phyloP scores from a whole-genome alignment of 37 sponge, comb jelly and placozoan species.

The Halisarca cf. caerulea region DNA sequence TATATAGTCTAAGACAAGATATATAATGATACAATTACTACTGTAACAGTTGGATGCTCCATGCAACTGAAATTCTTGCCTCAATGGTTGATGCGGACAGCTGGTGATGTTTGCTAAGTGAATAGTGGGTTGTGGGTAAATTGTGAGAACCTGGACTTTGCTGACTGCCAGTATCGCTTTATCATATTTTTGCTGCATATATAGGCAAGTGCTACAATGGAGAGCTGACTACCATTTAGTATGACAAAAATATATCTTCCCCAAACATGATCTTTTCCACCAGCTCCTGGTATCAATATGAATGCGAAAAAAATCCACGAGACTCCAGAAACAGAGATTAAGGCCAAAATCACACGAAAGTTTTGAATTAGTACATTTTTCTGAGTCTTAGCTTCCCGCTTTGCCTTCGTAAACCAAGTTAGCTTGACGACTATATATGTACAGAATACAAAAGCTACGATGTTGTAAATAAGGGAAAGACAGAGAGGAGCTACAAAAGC shows the following conservation, averaged over 20 bases:
- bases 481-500: constrained; percentile 31
- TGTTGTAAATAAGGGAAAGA: constrained; percentile 23
- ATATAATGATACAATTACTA: too few relatives aligned
- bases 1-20: too few relatives aligned
- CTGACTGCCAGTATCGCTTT: too few relatives aligned
- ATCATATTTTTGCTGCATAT: too few relatives aligned
- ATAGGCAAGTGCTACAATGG: constrained; percentile 5
- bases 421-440: not conserved
- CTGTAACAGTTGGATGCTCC: too few relatives aligned
- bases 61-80: too few relatives aligned
- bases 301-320: constrained; percentile 54
- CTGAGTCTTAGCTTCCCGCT: too few relatives aligned
- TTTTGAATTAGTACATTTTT: not conserved
- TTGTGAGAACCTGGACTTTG: too few relatives aligned
- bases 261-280: not conserved
- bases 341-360: constrained; percentile 22
- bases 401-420: not conserved
- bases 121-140: too few relatives aligned
- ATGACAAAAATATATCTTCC: constrained; percentile 46
- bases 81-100: too few relatives aligned
- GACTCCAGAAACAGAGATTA: constrained; percentile 24
- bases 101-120: too few relatives aligned
- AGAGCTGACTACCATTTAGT: constrained; percentile 41
- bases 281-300: not conserved
- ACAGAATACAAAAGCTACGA: not conserved